These are phyloP conservation scores for Cataglyphis livida DNA, from an alignment of 2,888 invertebrate genomes.

Conservation along the genomic window DNA sequence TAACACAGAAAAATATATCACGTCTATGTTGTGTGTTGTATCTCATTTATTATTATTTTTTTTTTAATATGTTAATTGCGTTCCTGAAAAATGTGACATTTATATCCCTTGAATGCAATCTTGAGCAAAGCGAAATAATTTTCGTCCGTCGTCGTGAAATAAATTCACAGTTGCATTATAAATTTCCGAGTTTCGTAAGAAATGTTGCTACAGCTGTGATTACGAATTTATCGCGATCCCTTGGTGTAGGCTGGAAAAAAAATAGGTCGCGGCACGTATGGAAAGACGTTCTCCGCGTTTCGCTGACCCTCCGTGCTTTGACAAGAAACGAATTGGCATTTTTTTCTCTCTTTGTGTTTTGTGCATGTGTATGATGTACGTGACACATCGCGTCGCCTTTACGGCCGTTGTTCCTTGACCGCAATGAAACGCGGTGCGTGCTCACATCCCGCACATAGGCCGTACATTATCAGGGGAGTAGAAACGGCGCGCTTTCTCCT, in stretches of 20 bases:
- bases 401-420: constrained; percentile 47
- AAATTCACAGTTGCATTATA: neutral
- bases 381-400: neutral
- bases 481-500: constrained; percentile 76
- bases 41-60: neutral
- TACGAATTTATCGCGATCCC: neutral
- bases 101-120: neutral
- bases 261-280: neutral
- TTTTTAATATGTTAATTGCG: neutral
- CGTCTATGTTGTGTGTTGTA: too few species aligned
- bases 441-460: constrained; percentile 84
- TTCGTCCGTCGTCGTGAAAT: neutral
- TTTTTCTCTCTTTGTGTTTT: neutral
- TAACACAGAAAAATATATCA: too few species aligned
- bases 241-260: neutral
- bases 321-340: neutral
- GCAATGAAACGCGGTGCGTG: constrained; percentile 76
- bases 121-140: neutral
- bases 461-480: constrained; percentile 79
- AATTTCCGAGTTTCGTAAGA: neutral
- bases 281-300: neutral
- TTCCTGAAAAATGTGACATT: neutral
- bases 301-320: neutral
- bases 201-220: neutral
- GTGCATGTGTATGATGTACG: neutral